A percentile compares a stretch with the other conserved stretches of the same genome.
phyloP scores from a whole-genome alignment of 2,888 invertebrate genomes.

The Teleogryllus oceanicus region DNA sequence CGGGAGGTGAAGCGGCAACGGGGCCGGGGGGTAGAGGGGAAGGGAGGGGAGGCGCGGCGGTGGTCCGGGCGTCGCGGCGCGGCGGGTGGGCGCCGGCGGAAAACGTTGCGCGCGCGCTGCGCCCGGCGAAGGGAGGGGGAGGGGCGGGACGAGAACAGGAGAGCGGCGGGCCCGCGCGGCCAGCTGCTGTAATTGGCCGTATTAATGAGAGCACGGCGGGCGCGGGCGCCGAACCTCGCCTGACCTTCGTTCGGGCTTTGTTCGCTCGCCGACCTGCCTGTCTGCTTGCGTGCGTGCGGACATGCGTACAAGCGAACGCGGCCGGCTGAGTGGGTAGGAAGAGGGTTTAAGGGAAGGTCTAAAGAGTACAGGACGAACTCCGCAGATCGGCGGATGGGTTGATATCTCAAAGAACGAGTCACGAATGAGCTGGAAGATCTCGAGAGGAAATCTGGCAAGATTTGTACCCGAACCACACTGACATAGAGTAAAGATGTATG shows the following conservation, averaged over 20 bases:
- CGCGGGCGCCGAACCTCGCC: background rate
- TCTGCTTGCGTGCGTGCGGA: background rate
- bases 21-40: background rate
- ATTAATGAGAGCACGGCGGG: slow-evolving; percentile 2
- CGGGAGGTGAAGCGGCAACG: background rate
- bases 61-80: background rate
- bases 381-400: too few relatives aligned
- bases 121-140: background rate
- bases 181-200: slow-evolving; percentile 9
- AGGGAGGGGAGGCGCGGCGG: background rate
- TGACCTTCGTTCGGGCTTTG: background rate
- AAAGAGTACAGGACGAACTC: too few relatives aligned
- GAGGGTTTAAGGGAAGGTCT: too few relatives aligned
- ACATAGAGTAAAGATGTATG: too few relatives aligned
- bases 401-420: too few relatives aligned
- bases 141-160: background rate
- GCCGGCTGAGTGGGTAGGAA: too few relatives aligned
- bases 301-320: background rate
- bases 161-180: background rate
- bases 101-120: background rate
- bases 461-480: too few relatives aligned
- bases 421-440: too few relatives aligned
- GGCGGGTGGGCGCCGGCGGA: background rate
- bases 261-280: background rate
- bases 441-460: too few relatives aligned